phyloP scores from a whole-genome alignment of 2,113 vertebrate species.

The Pterophyllum scalare region DNA sequence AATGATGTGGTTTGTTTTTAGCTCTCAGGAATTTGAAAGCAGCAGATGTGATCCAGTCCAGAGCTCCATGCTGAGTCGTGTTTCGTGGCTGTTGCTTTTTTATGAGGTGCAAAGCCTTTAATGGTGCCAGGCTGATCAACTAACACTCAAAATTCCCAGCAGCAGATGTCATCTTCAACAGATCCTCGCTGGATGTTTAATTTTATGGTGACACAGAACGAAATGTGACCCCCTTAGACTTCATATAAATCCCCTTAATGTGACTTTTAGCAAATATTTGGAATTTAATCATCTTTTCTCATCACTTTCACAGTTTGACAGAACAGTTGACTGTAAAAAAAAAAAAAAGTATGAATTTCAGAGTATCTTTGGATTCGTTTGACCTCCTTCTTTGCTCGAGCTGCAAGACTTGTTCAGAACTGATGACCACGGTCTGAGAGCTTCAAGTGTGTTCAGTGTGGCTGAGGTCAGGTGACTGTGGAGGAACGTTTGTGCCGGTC shows the following conservation, averaged over 20 bases:
- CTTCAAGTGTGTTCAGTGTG: background rate
- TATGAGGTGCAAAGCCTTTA: background rate
- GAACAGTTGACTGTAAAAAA: background rate
- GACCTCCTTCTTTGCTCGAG: background rate
- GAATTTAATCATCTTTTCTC: background rate
- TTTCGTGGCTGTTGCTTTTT: background rate
- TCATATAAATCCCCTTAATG: background rate
- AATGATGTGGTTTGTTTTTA: background rate
- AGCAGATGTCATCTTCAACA: rapidly evolving
- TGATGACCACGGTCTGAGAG: too few species aligned
- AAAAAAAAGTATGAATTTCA: background rate
- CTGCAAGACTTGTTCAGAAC: background rate
- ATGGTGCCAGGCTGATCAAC: background rate
- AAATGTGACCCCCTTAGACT: rapidly evolving
- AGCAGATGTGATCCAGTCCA: background rate
- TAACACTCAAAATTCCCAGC: background rate
- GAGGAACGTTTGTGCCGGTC: too few species aligned
- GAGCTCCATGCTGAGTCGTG: rapidly evolving
- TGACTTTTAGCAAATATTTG: too few species aligned
- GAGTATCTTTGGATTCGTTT: background rate
- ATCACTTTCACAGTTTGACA: background rate
- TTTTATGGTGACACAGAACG: background rate
- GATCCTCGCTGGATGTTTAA: background rate
- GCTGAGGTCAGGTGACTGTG: too few species aligned
- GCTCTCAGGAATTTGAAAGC: background rate